Evolutionary conservation across 35 echinoderm and acorn worm genomes (phyloP).

Genomic region (Hemicentrotus pulcherrimus): DNA sequence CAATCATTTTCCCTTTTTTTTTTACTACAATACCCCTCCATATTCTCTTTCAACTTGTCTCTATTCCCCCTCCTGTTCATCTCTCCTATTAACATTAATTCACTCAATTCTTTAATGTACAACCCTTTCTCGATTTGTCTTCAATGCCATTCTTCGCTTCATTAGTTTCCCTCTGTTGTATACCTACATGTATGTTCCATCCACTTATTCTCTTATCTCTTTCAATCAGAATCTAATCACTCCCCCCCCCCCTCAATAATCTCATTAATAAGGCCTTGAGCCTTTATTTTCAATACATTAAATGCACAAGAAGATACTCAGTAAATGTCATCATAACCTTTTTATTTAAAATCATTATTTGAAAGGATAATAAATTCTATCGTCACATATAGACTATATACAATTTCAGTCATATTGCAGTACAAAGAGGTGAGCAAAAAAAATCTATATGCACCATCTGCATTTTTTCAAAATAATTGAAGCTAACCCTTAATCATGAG

Average conservation of each 20-base stretch:
- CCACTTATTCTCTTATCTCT: not conserved
- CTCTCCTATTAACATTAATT: not conserved
- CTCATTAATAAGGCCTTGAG: not conserved
- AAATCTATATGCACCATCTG: not conserved
- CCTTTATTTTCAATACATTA: not conserved
- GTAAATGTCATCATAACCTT: not conserved
- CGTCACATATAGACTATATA: not conserved
- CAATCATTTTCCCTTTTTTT: not conserved
- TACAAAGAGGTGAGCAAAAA: not conserved
- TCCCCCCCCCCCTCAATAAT: not conserved
- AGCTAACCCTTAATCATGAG: not conserved
- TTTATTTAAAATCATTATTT: not conserved
- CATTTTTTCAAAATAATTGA: no score
- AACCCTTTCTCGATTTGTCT: not conserved
- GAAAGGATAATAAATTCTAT: not conserved
- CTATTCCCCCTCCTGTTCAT: not conserved
- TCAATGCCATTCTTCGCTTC: not conserved
- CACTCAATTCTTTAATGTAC: not conserved
- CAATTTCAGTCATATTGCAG: not conserved
- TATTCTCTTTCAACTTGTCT: not conserved
- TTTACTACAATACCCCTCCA: not conserved
- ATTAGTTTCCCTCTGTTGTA: not conserved
- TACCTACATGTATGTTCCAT: not conserved
- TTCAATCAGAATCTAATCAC: no score
- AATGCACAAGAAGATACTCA: not conserved